Base-by-base conservation (phyloP, 2,797 vertebrate genomes). In the Pempheris klunzingeri region DNA sequence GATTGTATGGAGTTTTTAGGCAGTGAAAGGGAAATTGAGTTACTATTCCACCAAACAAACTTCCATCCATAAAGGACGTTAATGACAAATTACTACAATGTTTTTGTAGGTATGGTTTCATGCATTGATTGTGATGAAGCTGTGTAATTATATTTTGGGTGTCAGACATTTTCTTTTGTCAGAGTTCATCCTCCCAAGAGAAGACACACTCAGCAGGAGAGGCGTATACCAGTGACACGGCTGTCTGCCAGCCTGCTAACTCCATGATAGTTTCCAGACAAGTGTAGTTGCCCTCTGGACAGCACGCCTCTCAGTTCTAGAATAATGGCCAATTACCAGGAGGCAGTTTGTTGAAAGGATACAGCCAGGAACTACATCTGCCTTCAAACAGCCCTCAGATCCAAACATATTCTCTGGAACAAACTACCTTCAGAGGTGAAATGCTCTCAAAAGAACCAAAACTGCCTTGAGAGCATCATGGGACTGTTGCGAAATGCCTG, bases 231-330 rank as follows among this genome's bases (percentile, higher is more conserved):
- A 84, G 85, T 90, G 92, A 93, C 91, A 80, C 86, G 84, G 80
- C 86, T 85, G 88, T 88, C 88, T 93, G 92, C 92, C 92, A 93
- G 90, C 89, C 80, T 87, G 87, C 89, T 89, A 83, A 92, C 86
- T 85, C 86, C 83, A 84, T 94, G 92, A 95, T 95, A 93, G 92
- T 91, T 95, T 93, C 93, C 94, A 95, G 93, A 92, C 91, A 92
- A 91, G 87, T 85, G 79, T 64, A 88, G 93, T 92, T 93, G 90
- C 93, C 92, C 92, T 93, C 87, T 93, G 92, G 92, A 93, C 90
- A 90, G 89, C 90, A 84, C 78, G 81, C 88, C 88, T 92, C 89
- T 89, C 89, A 87, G 85, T 90, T 92, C 84, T 78, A 74, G 85
- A 93, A 90, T 93, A 93, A 94, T 94, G 90, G 92, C 87, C 92